phyloP scores from a whole-genome alignment of 2,888 invertebrate species.

The Notodonta dromedarius region DNA sequence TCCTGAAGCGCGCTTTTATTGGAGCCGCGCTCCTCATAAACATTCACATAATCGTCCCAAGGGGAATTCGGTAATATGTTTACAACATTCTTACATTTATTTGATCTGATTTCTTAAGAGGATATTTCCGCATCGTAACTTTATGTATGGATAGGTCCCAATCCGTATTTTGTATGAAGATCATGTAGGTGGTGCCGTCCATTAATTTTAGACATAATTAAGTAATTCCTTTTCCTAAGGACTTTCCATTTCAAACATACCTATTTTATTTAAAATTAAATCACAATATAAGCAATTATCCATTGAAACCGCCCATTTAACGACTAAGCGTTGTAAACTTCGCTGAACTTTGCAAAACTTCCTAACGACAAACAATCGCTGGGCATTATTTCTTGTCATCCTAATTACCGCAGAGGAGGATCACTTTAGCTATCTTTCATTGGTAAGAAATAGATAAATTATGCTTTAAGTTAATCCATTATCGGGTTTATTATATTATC shows the following conservation, averaged over 20 bases:
- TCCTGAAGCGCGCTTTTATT: conserved; percentile 33
- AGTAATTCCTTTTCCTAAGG: too few species aligned
- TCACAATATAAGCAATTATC: conserved; percentile 10
- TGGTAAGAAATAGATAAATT: conserved; percentile 28
- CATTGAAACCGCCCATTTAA: conserved; percentile 29
- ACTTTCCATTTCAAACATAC: too few species aligned
- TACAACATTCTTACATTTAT: conserved; percentile 6
- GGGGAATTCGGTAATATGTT: conserved; percentile 5
- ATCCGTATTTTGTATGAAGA: too few species aligned
- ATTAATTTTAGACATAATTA: too few species aligned
- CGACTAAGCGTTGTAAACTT: conserved; percentile 33
- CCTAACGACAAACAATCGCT: conserved; percentile 45
- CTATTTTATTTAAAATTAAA: not conserved
- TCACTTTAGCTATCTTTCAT: conserved; percentile 15
- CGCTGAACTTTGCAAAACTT: conserved; percentile 43
- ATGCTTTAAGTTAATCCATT: conserved; percentile 29
- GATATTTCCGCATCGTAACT: not conserved
- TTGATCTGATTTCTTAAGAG: not conserved
- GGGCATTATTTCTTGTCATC: conserved; percentile 42
- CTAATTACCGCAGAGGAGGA: conserved; percentile 42
- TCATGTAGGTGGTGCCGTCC: too few species aligned
- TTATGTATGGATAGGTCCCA: not conserved
- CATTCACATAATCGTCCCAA: not conserved
- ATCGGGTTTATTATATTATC: conserved; percentile 29
- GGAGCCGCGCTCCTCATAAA: conserved; percentile 10